Percentiles rank a stretch among this genome's conserved stretches.
phyloP scores from a whole-genome alignment of 2,888 invertebrate species.

The Drosophila antonietae region DNA sequence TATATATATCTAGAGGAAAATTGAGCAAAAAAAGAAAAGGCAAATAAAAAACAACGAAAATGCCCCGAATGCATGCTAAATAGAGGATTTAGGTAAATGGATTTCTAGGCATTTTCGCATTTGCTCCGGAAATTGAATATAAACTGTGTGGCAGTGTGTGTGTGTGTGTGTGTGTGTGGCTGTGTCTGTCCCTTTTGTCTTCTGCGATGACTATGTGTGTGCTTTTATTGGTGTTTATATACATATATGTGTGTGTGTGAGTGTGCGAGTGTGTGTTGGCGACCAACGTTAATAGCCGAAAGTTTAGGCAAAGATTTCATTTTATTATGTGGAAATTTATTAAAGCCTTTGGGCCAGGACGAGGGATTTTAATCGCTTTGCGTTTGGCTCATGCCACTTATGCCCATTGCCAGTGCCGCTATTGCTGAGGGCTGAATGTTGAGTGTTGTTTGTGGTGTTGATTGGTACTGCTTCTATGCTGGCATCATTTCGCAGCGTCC shows the following conservation, averaged over 20 bases:
- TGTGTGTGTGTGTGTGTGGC: slow-evolving; percentile 7
- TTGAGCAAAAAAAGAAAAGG: slow-evolving; percentile 29
- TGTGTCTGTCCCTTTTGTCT: slow-evolving; percentile 38
- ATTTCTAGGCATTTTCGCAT: slow-evolving; percentile 80
- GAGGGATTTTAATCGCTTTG: slow-evolving; percentile 66
- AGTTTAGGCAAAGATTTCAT: slow-evolving; percentile 77
- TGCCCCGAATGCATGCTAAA: slow-evolving; percentile 81
- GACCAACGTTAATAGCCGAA: slow-evolving; percentile 69
- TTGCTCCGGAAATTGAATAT: slow-evolving; percentile 74
- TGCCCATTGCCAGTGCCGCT: slow-evolving; percentile 4
- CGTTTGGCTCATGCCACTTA: slow-evolving; percentile 27
- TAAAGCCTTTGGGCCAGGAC: slow-evolving; percentile 69
- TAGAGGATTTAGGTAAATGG: slow-evolving; percentile 82
- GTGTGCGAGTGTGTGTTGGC: slow-evolving; percentile 17
- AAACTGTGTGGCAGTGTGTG: slow-evolving; percentile 51
- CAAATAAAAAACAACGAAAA: slow-evolving; percentile 77
- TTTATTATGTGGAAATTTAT: slow-evolving; percentile 79
- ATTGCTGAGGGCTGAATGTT: slow-evolving; percentile 1
- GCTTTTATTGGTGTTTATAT: slow-evolving; percentile 15
- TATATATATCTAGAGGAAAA: slow-evolving; percentile 25
- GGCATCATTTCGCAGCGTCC: slow-evolving; percentile 38
- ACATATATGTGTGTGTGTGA: slow-evolving; percentile 13
- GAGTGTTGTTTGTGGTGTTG: slow-evolving; percentile 4
- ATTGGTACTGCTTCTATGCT: slow-evolving; percentile 24
- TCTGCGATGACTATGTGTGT: slow-evolving; percentile 31